A percentile compares a stretch with the other conserved stretches of the same genome.
Evolutionary conservation across 1,140 invertebrate genomes (phyloP).

Genomic region (Physella acuta): DNA sequence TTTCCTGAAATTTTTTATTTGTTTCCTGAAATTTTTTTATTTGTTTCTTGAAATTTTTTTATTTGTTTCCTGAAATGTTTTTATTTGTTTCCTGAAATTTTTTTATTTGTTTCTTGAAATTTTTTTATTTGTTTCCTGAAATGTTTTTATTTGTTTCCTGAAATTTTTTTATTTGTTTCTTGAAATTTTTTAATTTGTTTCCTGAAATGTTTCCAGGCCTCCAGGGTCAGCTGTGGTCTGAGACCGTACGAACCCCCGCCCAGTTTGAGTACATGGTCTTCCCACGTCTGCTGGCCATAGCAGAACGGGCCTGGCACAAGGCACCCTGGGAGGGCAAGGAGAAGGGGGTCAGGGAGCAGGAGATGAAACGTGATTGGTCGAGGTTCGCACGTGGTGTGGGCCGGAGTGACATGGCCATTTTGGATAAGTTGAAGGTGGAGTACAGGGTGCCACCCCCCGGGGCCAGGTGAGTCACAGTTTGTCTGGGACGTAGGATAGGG

Average conservation of each 20-base stretch:
- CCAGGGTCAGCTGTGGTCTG: conserved; percentile 47
- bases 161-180: too few relatives aligned
- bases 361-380: conserved; percentile 30
- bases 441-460: conserved; percentile 44
- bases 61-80: too few relatives aligned
- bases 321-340: conserved; percentile 41
- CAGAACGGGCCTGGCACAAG: conserved; percentile 52
- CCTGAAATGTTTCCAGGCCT: conserved; percentile 36
- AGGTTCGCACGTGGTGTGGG: conserved; percentile 44
- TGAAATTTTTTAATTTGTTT: too few relatives aligned
- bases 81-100: too few relatives aligned
- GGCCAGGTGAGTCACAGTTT: conserved; percentile 43
- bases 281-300: conserved; percentile 48
- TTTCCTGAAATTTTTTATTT: too few relatives aligned
- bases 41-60: too few relatives aligned
- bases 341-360: neutral
- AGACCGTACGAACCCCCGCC: conserved; percentile 39
- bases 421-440: conserved; percentile 37
- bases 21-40: too few relatives aligned
- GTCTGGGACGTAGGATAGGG: too few relatives aligned
- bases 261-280: conserved; percentile 46
- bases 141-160: too few relatives aligned
- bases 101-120: too few relatives aligned
- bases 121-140: too few relatives aligned
- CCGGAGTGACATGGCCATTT: conserved; percentile 34